Percentiles rank a stretch among this genome's conserved stretches.
phyloP scores from a whole-genome alignment of 2,888 invertebrate species.

The Heliconius charithonia region DNA sequence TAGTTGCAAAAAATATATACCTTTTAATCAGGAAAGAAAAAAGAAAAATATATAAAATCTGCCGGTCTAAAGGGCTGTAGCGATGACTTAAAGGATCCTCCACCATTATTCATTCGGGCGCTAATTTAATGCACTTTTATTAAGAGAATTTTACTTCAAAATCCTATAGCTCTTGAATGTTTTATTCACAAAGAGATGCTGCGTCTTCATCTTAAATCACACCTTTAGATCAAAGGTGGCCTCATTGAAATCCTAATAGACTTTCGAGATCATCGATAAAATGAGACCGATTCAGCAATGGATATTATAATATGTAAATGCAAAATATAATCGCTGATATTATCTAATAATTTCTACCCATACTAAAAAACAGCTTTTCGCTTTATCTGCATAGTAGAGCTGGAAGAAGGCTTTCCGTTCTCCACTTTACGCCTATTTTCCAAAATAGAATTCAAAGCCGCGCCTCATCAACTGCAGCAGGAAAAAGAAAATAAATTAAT shows the following conservation, averaged over 20 bases:
- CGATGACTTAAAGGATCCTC: neutral
- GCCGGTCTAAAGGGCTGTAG: neutral
- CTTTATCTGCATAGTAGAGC: too few relatives aligned
- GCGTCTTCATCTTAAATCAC: conserved; percentile 44
- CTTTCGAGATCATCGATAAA: conserved; percentile 44
- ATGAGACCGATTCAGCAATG: conserved; percentile 37
- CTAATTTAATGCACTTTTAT: conserved; percentile 34
- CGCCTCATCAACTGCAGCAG: too few relatives aligned
- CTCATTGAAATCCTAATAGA: conserved; percentile 44
- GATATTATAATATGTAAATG: conserved; percentile 24
- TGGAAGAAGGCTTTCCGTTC: too few relatives aligned
- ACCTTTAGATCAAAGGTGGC: conserved; percentile 46
- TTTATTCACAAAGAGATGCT: conserved; percentile 46
- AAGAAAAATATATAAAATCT: neutral
- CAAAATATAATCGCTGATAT: conserved; percentile 12
- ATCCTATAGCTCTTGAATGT: conserved; percentile 37
- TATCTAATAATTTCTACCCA: neutral
- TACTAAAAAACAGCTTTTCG: too few relatives aligned
- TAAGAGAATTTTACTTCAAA: conserved; percentile 38
- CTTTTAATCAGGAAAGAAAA: too few relatives aligned
- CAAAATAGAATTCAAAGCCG: too few relatives aligned
- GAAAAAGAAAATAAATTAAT: too few relatives aligned
- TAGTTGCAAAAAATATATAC: too few relatives aligned
- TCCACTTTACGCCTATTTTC: too few relatives aligned
- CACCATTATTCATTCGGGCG: neutral